Conservation (phyloP, 2,888 invertebrate genomes). For the Gisinianus flammeolus region DNA sequence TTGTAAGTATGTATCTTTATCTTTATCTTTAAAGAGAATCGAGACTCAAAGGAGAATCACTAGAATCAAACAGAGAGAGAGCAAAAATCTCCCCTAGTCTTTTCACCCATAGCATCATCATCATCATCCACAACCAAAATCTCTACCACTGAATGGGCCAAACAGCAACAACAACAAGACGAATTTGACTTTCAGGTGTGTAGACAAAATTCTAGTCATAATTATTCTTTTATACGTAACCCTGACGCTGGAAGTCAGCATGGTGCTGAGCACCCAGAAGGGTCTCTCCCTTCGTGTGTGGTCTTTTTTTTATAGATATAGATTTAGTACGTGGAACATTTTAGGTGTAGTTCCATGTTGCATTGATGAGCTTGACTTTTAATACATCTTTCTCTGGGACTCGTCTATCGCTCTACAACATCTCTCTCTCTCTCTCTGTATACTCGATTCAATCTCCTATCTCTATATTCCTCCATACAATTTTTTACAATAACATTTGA, state of each 20-base stretch:
- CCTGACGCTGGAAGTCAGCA: conserved; percentile 35
- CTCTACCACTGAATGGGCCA: too few relatives aligned
- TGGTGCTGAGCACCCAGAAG: conserved; percentile 50
- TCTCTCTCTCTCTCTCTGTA: conserved; percentile 7
- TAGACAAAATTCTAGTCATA: conserved; percentile 37
- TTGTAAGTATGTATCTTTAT: too few relatives aligned
- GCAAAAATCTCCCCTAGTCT: too few relatives aligned
- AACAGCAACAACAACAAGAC: too few relatives aligned
- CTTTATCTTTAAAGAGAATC: too few relatives aligned
- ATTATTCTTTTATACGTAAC: conserved; percentile 49
- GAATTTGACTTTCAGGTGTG: neutral
- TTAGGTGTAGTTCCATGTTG: too few relatives aligned
- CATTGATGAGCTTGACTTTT: conserved; percentile 26
- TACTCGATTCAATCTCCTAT: neutral
- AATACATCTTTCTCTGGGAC: neutral
- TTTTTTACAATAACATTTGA: neutral
- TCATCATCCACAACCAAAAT: too few relatives aligned
- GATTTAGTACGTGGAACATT: too few relatives aligned
- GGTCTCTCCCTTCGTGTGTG: conserved; percentile 55
- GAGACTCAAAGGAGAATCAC: too few relatives aligned
- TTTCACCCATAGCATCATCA: too few relatives aligned
- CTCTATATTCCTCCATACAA: neutral
- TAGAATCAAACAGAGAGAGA: too few relatives aligned
- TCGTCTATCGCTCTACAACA: conserved; percentile 21
- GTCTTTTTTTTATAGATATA: too few relatives aligned